Evolutionary conservation across 2,797 vertebrate species (phyloP).

Genomic region (Eupleurogrammus muticus): DNA sequence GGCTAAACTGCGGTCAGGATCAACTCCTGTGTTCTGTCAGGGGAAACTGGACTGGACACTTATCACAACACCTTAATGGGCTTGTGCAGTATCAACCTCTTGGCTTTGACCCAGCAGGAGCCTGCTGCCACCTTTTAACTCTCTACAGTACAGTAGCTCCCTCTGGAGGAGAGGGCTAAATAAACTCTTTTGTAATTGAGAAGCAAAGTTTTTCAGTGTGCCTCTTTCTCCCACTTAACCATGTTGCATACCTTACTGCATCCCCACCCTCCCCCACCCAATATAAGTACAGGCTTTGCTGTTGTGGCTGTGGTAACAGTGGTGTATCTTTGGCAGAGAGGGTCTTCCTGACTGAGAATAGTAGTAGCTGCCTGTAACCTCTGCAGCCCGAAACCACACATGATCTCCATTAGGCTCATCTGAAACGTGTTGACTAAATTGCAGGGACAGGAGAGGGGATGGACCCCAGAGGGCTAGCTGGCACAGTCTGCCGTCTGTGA

Average conservation of each 20-base stretch:
- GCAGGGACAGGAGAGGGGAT: constrained; percentile 79
- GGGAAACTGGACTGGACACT: constrained; percentile 79
- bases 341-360: constrained; percentile 69
- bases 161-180: constrained; percentile 76
- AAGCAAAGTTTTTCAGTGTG: constrained; percentile 55
- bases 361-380: constrained; percentile 74
- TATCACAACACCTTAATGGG: constrained; percentile 84
- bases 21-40: constrained; percentile 76
- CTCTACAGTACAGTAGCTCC: constrained; percentile 73
- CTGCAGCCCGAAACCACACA: constrained; percentile 76
- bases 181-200: constrained; percentile 56
- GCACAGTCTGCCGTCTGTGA: constrained; percentile 74
- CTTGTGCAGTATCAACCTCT: constrained; percentile 72
- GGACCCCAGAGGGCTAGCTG: constrained; percentile 79
- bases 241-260: constrained; percentile 67
- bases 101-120: constrained; percentile 63
- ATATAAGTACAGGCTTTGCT: constrained; percentile 71
- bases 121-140: constrained; percentile 41
- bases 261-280: constrained; percentile 72
- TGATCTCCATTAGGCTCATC: constrained; percentile 84
- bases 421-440: constrained; percentile 83
- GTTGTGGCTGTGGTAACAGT: constrained; percentile 75
- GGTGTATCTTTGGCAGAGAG: constrained; percentile 76
- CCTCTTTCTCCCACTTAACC: constrained; percentile 61
- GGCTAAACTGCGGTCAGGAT: constrained; percentile 77